These are phyloP conservation scores for Drosophila nr. perissopoda DNA, from an alignment of 2,888 invertebrate species.

Conservation along the genomic window DNA sequence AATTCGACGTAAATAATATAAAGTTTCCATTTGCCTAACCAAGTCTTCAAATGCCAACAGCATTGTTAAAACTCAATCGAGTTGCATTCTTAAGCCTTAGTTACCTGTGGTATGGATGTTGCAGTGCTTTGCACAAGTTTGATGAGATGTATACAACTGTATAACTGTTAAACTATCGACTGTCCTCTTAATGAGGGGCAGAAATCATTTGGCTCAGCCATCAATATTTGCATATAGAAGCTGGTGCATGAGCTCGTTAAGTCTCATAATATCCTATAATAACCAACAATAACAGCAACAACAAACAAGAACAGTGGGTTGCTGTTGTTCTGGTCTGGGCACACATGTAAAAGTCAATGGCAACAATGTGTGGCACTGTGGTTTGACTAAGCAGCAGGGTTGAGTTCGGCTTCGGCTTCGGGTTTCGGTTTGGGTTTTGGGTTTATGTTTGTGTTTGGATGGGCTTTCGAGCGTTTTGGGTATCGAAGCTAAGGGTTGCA, in stretches of 20 bases:
- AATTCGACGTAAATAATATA: background rate
- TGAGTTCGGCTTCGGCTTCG: background rate
- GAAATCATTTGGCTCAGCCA: constrained; percentile 9
- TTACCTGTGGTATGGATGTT: background rate
- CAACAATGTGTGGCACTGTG: constrained; percentile 67
- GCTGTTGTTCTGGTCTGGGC: constrained; percentile 40
- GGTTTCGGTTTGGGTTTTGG: background rate
- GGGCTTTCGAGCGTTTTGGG: background rate
- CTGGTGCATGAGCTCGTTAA: constrained; percentile 21
- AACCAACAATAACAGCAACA: constrained; percentile 20
- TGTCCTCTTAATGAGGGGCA: background rate
- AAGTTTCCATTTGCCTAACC: background rate
- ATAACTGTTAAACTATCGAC: background rate
- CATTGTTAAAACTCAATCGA: background rate
- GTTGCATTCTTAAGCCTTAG: background rate
- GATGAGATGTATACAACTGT: too few species aligned
- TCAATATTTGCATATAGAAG: constrained; percentile 33
- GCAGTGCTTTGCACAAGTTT: background rate
- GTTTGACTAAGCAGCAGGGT: constrained; percentile 46
- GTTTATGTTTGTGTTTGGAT: background rate
- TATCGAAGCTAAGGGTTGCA: constrained; percentile 57
- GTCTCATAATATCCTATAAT: constrained; percentile 41
- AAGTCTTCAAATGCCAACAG: background rate
- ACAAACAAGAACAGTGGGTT: constrained; percentile 9
- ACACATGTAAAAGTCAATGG: constrained; percentile 75